These are phyloP conservation scores for Liodrosophila aerea DNA, from an alignment of 2,888 invertebrate species.

Conservation along the genomic window DNA sequence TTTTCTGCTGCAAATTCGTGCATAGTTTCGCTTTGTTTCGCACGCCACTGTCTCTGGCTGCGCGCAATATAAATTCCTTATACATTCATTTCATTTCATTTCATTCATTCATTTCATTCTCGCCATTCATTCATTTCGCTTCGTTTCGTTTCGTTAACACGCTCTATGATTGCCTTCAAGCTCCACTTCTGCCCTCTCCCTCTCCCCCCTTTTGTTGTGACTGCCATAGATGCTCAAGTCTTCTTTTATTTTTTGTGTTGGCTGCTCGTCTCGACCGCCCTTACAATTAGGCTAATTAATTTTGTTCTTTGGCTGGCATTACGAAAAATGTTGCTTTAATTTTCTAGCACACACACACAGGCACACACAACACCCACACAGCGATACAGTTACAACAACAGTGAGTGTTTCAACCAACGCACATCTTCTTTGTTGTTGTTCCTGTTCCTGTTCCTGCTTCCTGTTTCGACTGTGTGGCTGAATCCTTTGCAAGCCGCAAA, in stretches of 20 bases:
- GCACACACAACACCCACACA: slow-evolving; percentile 26
- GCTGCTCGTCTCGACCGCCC: slow-evolving; percentile 53
- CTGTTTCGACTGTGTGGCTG: slow-evolving; percentile 53
- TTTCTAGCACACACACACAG: slow-evolving; percentile 54
- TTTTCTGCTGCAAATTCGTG: background rate
- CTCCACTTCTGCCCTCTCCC: background rate
- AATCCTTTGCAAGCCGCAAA: slow-evolving; percentile 80
- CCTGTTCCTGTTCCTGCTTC: slow-evolving; percentile 28
- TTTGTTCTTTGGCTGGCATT: slow-evolving; percentile 74
- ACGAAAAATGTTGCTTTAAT: slow-evolving; percentile 77
- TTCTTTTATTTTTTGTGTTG: slow-evolving; percentile 2
- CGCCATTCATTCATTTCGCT: slow-evolving; percentile 51
- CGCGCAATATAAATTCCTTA: slow-evolving; percentile 67
- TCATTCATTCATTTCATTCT: slow-evolving; percentile 54
- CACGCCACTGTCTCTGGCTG: slow-evolving; percentile 37
- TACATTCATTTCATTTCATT: slow-evolving; percentile 64
- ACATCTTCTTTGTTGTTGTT: slow-evolving; percentile 71
- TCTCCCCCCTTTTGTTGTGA: background rate
- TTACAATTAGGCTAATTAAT: slow-evolving; percentile 78
- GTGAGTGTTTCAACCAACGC: slow-evolving; percentile 42
- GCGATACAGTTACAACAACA: slow-evolving; percentile 1
- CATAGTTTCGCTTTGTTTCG: slow-evolving; percentile 15
- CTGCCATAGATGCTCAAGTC: background rate
- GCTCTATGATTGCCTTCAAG: slow-evolving; percentile 35
- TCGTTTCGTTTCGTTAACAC: slow-evolving; percentile 48